Evolutionary conservation across 2,888 invertebrate genomes (phyloP).

Genomic region (Drosophila formosana): DNA sequence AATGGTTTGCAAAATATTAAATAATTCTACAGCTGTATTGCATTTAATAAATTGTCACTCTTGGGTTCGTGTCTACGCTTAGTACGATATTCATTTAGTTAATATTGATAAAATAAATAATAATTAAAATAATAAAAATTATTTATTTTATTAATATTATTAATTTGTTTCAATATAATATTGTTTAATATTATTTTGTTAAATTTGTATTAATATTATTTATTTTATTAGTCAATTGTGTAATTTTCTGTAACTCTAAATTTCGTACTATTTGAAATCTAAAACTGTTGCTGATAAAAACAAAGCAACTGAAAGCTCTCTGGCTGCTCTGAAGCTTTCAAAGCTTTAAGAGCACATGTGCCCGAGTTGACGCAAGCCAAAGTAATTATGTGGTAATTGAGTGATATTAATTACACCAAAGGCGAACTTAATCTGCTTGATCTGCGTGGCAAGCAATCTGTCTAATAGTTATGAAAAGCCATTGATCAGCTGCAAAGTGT

Average conservation of each 20-base stretch:
- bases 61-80: neutral
- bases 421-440: neutral
- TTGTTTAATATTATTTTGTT: neutral
- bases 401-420: neutral
- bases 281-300: neutral
- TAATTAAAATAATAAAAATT: too few species aligned
- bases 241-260: neutral
- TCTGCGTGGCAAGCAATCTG: neutral
- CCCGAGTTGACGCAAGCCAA: neutral
- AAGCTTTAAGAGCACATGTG: neutral
- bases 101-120: too few species aligned
- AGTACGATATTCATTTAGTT: neutral
- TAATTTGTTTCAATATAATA: neutral
- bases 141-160: neutral
- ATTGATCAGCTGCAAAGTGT: neutral
- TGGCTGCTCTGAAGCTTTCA: neutral
- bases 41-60: neutral
- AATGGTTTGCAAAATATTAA: neutral
- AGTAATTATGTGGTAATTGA: neutral
- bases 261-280: neutral
- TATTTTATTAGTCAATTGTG: neutral
- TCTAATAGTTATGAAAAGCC: neutral
- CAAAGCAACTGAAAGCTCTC: neutral
- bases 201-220: neutral
- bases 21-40: neutral